phyloP scores from a whole-genome alignment of 1,140 invertebrate species.

The Papilio aristodemus region DNA sequence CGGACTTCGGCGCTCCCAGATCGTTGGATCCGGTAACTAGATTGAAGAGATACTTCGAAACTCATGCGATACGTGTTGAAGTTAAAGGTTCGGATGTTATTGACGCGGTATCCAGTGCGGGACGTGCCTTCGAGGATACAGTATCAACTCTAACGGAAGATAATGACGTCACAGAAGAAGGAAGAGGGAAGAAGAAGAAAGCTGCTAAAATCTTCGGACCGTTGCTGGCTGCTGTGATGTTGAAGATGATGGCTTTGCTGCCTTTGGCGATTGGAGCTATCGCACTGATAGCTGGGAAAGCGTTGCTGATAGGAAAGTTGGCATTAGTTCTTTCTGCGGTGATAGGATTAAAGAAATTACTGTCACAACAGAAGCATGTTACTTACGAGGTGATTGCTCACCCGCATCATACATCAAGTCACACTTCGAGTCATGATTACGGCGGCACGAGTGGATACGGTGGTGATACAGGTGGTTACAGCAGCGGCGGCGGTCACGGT shows the following conservation, averaged over 20 bases:
- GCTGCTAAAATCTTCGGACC: constrained; percentile 89
- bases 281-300: constrained; percentile 91
- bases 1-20: constrained; percentile 87
- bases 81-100: constrained; percentile 91
- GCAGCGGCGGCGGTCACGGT: constrained; percentile 81
- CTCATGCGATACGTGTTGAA: constrained; percentile 91
- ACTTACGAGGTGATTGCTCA: constrained; percentile 92
- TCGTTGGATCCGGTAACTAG: constrained; percentile 85
- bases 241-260: constrained; percentile 89
- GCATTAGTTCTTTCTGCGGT: constrained; percentile 90
- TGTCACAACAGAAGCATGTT: constrained; percentile 88
- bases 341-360: constrained; percentile 89
- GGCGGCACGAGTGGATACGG: constrained; percentile 80
- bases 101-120: constrained; percentile 87
- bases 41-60: constrained; percentile 86
- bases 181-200: constrained; percentile 90
- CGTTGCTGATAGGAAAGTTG: constrained; percentile 90
- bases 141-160: constrained; percentile 83
- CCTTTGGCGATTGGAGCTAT: constrained; percentile 89
- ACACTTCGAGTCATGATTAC: constrained; percentile 84
- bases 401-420: constrained; percentile 87
- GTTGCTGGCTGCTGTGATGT: constrained; percentile 85
- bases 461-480: constrained; percentile 80
- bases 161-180: constrained; percentile 82
- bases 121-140: constrained; percentile 87